These are phyloP conservation scores for Nyctalus aviator DNA, from an alignment of 2,797 vertebrate species.

Conservation along the genomic window DNA sequence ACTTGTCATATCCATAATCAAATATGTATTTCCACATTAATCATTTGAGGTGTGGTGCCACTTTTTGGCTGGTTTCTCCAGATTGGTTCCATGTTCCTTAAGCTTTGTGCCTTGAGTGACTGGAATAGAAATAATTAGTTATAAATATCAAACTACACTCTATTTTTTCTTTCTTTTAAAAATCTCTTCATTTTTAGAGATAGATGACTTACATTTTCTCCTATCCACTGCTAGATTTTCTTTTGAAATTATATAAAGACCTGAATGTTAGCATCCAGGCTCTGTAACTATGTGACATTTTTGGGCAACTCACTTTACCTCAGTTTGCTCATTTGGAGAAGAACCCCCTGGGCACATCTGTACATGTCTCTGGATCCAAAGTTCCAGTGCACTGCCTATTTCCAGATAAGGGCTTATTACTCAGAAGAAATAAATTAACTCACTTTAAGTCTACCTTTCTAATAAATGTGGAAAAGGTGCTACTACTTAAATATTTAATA, in stretches of 20 bases:
- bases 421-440: background rate
- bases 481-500: constrained; percentile 30
- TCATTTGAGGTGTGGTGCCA: constrained; percentile 62
- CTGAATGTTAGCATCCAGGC: background rate
- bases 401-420: background rate
- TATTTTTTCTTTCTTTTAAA: background rate
- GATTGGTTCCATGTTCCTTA: background rate
- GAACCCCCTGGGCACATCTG: background rate
- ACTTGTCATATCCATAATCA: constrained; percentile 67
- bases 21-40: constrained; percentile 67
- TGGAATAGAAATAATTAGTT: background rate
- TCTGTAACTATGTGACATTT: background rate
- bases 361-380: background rate
- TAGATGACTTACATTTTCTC: constrained; percentile 5
- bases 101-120: background rate
- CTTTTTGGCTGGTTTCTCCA: constrained; percentile 7
- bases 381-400: background rate
- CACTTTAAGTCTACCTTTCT: background rate
- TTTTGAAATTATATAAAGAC: background rate
- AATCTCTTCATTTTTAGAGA: background rate
- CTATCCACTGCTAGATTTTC: background rate
- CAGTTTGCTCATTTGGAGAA: background rate
- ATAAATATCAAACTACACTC: background rate
- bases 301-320: background rate
- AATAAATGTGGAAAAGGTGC: background rate